phyloP scores from a whole-genome alignment of 2,888 invertebrate genomes.

The Smittia aterrima region DNA sequence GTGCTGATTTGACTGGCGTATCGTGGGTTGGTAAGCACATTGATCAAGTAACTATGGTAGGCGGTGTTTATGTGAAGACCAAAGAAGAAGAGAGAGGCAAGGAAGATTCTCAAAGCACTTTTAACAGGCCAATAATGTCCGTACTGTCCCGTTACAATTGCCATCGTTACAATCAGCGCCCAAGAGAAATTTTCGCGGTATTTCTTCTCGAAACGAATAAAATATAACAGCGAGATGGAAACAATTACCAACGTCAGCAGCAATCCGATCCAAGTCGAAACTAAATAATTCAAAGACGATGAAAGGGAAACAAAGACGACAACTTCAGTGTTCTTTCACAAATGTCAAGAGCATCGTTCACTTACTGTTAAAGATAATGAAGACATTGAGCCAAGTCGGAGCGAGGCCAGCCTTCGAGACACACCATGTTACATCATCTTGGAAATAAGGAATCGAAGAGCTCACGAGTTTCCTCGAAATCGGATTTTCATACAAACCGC shows the following conservation, averaged over 20 bases:
- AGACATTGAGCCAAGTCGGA: slow-evolving; percentile 49
- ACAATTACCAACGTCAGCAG: slow-evolving; percentile 44
- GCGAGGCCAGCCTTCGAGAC: slow-evolving; percentile 49
- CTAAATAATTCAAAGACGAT: slow-evolving; percentile 30
- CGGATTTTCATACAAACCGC: slow-evolving; percentile 52
- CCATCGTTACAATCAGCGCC: slow-evolving; percentile 37
- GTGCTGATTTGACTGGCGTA: slow-evolving; percentile 48
- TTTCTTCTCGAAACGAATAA: neutral
- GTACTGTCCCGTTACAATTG: slow-evolving; percentile 34
- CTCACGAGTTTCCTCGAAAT: slow-evolving; percentile 49
- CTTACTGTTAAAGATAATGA: slow-evolving; percentile 24
- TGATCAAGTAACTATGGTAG: slow-evolving; percentile 51
- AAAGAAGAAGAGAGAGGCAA: slow-evolving; percentile 43
- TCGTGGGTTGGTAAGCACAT: slow-evolving; percentile 50
- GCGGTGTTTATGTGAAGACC: slow-evolving; percentile 49
- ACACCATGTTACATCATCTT: slow-evolving; percentile 54
- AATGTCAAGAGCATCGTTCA: neutral
- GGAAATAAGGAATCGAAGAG: slow-evolving; percentile 50
- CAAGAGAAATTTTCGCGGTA: slow-evolving; percentile 24
- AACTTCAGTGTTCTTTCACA: too few relatives aligned
- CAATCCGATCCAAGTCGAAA: slow-evolving; percentile 44
- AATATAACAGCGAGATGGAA: slow-evolving; percentile 45
- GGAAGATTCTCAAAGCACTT: slow-evolving; percentile 41
- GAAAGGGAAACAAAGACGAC: slow-evolving; percentile 36
- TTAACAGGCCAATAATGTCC: slow-evolving; percentile 21